These are phyloP conservation scores for Chamaetylas fuelleborni DNA, from an alignment of 2,113 vertebrate genomes.

Conservation along the genomic window DNA sequence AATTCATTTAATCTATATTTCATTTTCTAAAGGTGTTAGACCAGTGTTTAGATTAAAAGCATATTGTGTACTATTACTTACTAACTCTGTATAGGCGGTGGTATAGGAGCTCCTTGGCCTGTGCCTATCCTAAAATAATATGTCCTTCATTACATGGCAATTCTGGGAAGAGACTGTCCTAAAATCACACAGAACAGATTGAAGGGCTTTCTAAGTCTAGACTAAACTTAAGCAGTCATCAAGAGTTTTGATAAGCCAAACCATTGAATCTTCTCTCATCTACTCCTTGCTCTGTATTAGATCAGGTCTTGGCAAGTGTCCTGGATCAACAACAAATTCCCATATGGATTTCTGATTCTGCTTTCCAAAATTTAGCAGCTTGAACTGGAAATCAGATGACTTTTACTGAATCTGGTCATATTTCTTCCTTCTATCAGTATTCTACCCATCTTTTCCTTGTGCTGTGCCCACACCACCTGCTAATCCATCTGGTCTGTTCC, in stretches of 20 bases:
- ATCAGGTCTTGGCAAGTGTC: constrained; percentile 37
- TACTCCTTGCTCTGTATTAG: not conserved
- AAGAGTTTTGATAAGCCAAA: not conserved
- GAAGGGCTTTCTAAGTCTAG: not conserved
- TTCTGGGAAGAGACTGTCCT: not conserved
- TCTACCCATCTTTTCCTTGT: constrained; percentile 61
- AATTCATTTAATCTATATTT: constrained; percentile 1
- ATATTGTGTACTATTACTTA: not conserved
- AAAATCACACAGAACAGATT: not conserved
- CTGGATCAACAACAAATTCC: constrained; percentile 29
- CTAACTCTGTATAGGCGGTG: not conserved
- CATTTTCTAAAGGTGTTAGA: constrained; percentile 4
- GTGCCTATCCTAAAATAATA: not conserved
- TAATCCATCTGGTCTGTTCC: constrained; percentile 67
- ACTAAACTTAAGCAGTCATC: not conserved
- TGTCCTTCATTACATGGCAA: not conserved
- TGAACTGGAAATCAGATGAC: constrained; percentile 53
- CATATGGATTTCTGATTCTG: constrained; percentile 62
- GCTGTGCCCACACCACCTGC: constrained; percentile 64
- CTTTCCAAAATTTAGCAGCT: constrained; percentile 62
- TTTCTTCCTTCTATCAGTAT: constrained; percentile 61
- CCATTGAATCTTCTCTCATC: constrained; percentile 19
- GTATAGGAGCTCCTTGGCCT: not conserved
- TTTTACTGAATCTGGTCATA: constrained; percentile 61
- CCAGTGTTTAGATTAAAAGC: constrained; percentile 26